Percentiles rank a stretch among this genome's conserved stretches.
Conservation (phyloP, 2,888 invertebrate genomes). For the Pantelozetes paolii region DNA sequence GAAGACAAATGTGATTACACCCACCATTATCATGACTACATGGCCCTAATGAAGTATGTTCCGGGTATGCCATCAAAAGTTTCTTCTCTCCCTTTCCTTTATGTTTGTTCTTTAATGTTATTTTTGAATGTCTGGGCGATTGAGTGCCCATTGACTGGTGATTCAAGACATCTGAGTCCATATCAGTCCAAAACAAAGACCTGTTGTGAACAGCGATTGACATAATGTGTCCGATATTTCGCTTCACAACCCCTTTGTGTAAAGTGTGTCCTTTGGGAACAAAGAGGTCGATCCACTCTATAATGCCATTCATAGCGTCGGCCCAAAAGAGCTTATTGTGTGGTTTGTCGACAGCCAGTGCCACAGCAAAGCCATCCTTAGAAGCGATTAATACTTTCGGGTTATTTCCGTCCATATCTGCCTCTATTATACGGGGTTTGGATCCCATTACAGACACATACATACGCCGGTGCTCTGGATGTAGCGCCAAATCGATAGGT, state of each 20-base stretch:
- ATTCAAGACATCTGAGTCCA: conserved; percentile 27
- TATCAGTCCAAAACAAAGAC: conserved; percentile 47
- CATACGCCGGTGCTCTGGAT: conserved; percentile 67
- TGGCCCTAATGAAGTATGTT: neutral
- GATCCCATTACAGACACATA: conserved; percentile 57
- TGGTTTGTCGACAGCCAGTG: conserved; percentile 43
- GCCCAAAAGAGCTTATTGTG: conserved; percentile 46
- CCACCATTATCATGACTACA: conserved; percentile 62
- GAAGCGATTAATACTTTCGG: conserved; percentile 48
- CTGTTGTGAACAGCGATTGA: conserved; percentile 45
- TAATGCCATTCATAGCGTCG: conserved; percentile 44
- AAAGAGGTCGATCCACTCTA: conserved; percentile 42
- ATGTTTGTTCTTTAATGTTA: conserved; percentile 32
- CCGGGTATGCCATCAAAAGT: conserved; percentile 47
- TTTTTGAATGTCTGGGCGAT: neutral
- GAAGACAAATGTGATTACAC: conserved; percentile 67
- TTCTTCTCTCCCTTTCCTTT: conserved; percentile 36
- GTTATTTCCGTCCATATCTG: conserved; percentile 65
- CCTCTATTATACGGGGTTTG: conserved; percentile 59
- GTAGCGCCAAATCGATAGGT: conserved; percentile 64
- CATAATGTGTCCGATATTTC: conserved; percentile 40
- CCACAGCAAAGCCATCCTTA: conserved; percentile 39
- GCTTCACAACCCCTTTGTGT: neutral
- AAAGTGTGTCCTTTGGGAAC: neutral
- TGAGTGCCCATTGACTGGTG: neutral